These are phyloP conservation scores for Lucifuga dentata DNA, from an alignment of 2,113 vertebrate species.

Conservation along the genomic window DNA sequence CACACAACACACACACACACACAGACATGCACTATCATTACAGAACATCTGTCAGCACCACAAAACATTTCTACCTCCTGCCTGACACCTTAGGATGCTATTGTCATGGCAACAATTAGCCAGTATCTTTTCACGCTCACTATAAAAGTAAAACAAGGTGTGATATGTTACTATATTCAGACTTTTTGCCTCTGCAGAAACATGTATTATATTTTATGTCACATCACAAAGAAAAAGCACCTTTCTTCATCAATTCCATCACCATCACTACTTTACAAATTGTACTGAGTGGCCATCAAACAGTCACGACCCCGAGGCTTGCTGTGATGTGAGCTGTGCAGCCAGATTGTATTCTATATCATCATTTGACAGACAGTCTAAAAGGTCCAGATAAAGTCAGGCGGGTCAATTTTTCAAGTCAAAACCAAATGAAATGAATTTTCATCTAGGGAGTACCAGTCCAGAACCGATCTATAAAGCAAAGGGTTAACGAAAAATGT, in stretches of 20 bases:
- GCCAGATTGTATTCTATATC: constrained; percentile 15
- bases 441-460: constrained; percentile 14
- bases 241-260: background rate
- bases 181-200: background rate
- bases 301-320: constrained; percentile 5
- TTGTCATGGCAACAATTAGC: background rate
- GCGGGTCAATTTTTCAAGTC: constrained; percentile 24
- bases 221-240: background rate
- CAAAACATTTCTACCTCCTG: background rate
- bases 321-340: constrained; percentile 17
- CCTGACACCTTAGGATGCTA: background rate
- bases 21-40: constrained; percentile 21
- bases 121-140: background rate
- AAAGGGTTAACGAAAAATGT: constrained; percentile 27
- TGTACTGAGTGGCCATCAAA: constrained; percentile 15
- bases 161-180: too few species aligned
- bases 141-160: too few species aligned
- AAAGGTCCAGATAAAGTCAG: constrained; percentile 21
- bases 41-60: constrained; percentile 4
- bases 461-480: constrained; percentile 30
- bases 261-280: constrained; percentile 4
- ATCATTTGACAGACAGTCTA: constrained; percentile 30
- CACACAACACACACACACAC: constrained; percentile 21
- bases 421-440: constrained; percentile 36
- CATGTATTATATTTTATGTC: background rate